Percentiles rank a stretch among this genome's conserved stretches.
phyloP scores from a whole-genome alignment of 2,113 vertebrate genomes.

The Actenoides lindsayi region DNA sequence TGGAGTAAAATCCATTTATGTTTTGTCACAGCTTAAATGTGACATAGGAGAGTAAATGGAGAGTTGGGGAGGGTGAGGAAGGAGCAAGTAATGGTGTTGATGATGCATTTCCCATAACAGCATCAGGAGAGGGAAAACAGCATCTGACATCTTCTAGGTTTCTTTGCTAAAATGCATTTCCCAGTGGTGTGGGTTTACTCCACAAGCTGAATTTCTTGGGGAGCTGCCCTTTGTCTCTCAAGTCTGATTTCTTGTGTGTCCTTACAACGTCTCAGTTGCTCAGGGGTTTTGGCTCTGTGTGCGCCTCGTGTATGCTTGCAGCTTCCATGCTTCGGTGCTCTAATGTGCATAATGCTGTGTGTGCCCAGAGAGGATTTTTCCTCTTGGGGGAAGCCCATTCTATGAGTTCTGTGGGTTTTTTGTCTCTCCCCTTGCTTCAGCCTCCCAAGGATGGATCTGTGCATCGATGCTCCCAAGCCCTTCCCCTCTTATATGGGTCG shows the following conservation, averaged over 20 bases:
- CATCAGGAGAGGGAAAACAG: neutral
- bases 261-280: neutral
- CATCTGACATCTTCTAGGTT: neutral
- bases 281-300: neutral
- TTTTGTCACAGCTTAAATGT: neutral
- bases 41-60: neutral
- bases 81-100: neutral
- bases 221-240: neutral
- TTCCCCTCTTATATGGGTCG: accelerated
- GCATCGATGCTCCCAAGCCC: neutral
- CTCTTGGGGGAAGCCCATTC: neutral
- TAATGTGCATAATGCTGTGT: neutral
- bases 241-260: neutral
- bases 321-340: neutral
- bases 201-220: neutral
- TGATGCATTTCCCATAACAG: neutral
- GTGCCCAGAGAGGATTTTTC: neutral
- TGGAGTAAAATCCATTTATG: neutral
- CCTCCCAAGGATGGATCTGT: neutral
- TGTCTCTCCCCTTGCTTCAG: neutral
- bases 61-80: neutral
- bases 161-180: neutral
- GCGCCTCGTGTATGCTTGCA: neutral
- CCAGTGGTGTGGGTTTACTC: neutral
- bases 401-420: accelerated